Base-by-base conservation (phyloP, 1,140 invertebrate species). In the Propsilocerus akamusi region DNA sequence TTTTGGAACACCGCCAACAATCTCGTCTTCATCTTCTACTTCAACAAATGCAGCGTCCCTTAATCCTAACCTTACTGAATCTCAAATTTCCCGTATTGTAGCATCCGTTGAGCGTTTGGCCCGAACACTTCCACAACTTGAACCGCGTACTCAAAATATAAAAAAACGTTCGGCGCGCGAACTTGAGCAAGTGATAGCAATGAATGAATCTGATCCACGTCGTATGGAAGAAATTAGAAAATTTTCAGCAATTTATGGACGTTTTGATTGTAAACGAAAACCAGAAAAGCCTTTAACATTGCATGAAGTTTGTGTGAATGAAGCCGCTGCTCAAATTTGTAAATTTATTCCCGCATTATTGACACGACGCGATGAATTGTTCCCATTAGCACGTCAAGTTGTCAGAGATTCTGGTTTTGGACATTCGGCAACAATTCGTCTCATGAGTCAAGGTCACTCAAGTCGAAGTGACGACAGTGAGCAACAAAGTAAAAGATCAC, bases 311-410 rank as follows among this genome's bases (percentile, higher is more conserved):
- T 66, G 62, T 34, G 92, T 97, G 8, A 98, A 98, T 68, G 95
- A 98, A 66, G 94, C 94, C 0, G 91, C 94, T 0, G 92, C 92
- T 2, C 94, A 97, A 65, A 80, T 98, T 51, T 96, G 93, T 62
- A 75, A 83, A 59, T 81, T 87, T 61, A 78, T 90, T 51, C 91
- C 92, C 1, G 84, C 86, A 4, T 69, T 97, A 26, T 70, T 98
- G 30, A 96, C 92, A 3, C 72, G 93, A 28, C 70, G 93, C 26
- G 92, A 97, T 62, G 92, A 97, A 67, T 74, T 98, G 25, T 97
- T 97, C 64, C 88, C 92, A 4, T 69, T 97, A 49, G 93, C 95
- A 0, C 71, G 94, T 49, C 89, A 95, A 68, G 87, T 97, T 12
- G 93, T 97, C 17, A 75, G 90, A 51, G 82, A 95, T 57, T 90